Evolutionary conservation across 2,888 invertebrate genomes (phyloP), one percentile per base, ranked within the genome.

Genomic region (Parascotia fuliginaria): DNA sequence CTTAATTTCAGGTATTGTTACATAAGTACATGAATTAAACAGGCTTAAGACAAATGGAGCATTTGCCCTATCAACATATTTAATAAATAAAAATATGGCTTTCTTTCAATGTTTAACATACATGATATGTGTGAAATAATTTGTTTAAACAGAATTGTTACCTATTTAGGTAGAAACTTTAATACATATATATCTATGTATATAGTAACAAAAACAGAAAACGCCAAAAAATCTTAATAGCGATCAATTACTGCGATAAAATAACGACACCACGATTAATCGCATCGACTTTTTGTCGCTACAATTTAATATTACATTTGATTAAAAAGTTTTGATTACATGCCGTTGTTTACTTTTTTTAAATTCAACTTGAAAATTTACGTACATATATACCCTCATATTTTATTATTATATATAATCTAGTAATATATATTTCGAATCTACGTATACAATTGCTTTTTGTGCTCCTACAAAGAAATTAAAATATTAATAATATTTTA

Each of bases 361-460:
- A 39, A 37, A 31, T 45, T 42, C 42, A 36, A 47, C 9, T 37
- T 40, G 13, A 36, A 49, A 37, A 11, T 33, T 65, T 65, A 65
- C 65, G 55, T 65, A 60, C 52, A 34, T 48, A 49, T 56, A 56
- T 63, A 65, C 65, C 65, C 65, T 65, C 65, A 66, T 66, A 48
- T 60, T 56, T 12, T 48, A 46, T 52, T 42, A 38, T 38, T 48
- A 48, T 13, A 24, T 15, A 24, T 14, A 28, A 38, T 33, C 24
- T 45, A 50, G 32, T 43, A 24, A 50, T 50, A 50, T 47, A 39
- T 40, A 45, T 34, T 36, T 44, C 31, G 44, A 0, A 6, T 58
- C 65, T 65, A 65, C 65, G 65, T 65, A 65, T 65, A 65, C 65
- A 56, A 54, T 55, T 65, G 65, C 60, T 16, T 61, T 44, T 11